Evolutionary conservation across 2,888 invertebrate genomes (phyloP).

Genomic region (Leptodirus hochenwartii): DNA sequence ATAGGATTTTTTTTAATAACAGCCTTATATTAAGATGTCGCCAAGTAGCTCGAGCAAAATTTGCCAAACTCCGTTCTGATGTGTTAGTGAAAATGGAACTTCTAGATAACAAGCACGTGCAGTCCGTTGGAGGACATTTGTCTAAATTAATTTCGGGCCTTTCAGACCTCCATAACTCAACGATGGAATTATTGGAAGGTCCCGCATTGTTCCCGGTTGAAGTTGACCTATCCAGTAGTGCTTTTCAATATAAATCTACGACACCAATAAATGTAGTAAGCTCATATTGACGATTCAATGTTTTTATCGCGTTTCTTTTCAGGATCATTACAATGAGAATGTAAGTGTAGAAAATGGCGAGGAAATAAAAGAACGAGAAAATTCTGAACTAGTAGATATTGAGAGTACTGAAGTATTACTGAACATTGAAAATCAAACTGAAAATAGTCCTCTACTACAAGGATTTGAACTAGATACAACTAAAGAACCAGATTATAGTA

Average conservation of each 20-base stretch:
- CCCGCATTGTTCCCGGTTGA: constrained; percentile 85
- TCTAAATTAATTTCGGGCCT: constrained; percentile 72
- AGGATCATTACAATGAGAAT: constrained; percentile 37
- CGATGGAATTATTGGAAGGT: constrained; percentile 57
- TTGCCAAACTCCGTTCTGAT: constrained; percentile 70
- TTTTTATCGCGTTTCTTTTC: constrained; percentile 1
- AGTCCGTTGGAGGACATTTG: constrained; percentile 77
- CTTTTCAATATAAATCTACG: constrained; percentile 75
- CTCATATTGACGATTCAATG: too few relatives aligned
- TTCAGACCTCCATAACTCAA: constrained; percentile 39
- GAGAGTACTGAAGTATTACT: background rate
- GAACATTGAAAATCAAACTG: constrained; percentile 6
- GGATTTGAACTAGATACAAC: constrained; percentile 14
- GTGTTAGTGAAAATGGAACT: constrained; percentile 95
- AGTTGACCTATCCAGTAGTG: constrained; percentile 80
- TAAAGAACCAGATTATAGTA: constrained; percentile 24
- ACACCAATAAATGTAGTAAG: constrained; percentile 26
- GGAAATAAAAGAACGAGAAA: constrained; percentile 19
- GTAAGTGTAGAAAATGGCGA: constrained; percentile 27
- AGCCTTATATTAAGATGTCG: constrained; percentile 86
- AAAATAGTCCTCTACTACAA: too few relatives aligned
- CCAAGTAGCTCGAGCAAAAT: constrained; percentile 77
- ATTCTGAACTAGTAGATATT: constrained; percentile 3
- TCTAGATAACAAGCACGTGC: constrained; percentile 94
- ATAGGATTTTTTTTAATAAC: constrained; percentile 11